These are phyloP conservation scores for Drosophila yakuba DNA, from an alignment of 1,140 invertebrate genomes.

Conservation along the genomic window DNA sequence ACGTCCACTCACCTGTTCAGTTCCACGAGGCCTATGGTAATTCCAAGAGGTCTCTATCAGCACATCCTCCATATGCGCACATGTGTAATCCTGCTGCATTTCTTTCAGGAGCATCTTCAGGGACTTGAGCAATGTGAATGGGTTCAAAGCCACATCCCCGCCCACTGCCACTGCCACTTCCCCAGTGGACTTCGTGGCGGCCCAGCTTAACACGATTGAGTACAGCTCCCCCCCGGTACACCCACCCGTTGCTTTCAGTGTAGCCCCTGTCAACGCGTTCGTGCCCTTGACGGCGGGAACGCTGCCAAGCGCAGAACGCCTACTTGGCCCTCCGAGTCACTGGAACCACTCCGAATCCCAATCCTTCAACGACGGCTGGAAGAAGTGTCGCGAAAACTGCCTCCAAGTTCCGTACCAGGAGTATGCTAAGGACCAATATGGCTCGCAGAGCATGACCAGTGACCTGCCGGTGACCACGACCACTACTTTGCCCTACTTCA, in stretches of 20 bases:
- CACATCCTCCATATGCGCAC: no score
- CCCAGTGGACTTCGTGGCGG: slow-evolving; percentile 21
- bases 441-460: slow-evolving; percentile 16
- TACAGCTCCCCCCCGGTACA: slow-evolving; percentile 4
- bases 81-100: no score
- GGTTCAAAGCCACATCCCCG: slow-evolving; percentile 13
- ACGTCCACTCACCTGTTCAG: slow-evolving; percentile 20
- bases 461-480: slow-evolving; percentile 32
- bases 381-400: slow-evolving; percentile 30
- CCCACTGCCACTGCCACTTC: slow-evolving; percentile 22
- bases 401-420: slow-evolving; percentile 5
- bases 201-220: slow-evolving; percentile 9
- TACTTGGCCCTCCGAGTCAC: slow-evolving; percentile 10
- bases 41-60: slow-evolving; percentile 38
- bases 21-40: slow-evolving; percentile 12
- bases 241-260: slow-evolving; percentile 19
- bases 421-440: slow-evolving; percentile 15
- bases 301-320: slow-evolving; percentile 14
- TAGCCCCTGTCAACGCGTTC: slow-evolving; percentile 18
- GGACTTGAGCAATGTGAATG: slow-evolving; percentile 19
- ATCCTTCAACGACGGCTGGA: slow-evolving; percentile 18
- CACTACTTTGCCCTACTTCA: slow-evolving; percentile 34
- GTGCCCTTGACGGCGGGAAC: slow-evolving; percentile 28
- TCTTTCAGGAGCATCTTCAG: slow-evolving; percentile 25
- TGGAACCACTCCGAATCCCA: slow-evolving; percentile 17